Conservation (phyloP, 2,113 vertebrate species). For the Thinocorus orbignyianus region DNA sequence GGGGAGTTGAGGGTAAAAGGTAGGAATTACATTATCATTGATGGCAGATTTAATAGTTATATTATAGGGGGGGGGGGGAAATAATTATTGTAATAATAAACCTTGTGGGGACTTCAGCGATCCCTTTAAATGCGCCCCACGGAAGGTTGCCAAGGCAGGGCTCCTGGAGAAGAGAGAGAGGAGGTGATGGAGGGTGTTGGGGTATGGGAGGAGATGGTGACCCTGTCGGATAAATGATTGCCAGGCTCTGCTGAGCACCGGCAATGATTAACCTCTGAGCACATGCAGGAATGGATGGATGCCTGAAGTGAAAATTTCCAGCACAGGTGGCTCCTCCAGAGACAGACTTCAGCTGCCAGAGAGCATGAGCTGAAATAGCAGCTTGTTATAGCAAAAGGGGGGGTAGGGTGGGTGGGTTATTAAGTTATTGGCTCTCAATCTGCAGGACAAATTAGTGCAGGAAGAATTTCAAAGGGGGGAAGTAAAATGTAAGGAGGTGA, state of each 20-base stretch:
- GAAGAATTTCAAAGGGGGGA: background rate
- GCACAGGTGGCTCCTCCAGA: background rate
- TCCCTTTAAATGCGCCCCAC: background rate
- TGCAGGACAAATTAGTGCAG: background rate
- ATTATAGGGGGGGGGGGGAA: too few relatives aligned
- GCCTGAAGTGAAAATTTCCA: background rate
- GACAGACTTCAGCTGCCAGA: background rate
- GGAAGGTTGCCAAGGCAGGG: background rate
- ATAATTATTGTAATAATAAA: background rate
- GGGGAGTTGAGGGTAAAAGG: background rate
- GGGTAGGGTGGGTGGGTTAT: too few relatives aligned
- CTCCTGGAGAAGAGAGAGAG: background rate
- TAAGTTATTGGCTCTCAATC: background rate
- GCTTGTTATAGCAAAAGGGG: background rate
- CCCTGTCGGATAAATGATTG: background rate
- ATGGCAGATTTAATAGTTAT: background rate
- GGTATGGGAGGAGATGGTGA: background rate
- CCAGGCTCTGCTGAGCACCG: background rate
- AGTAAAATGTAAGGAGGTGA: background rate
- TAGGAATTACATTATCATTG: background rate
- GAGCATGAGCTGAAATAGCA: accelerated
- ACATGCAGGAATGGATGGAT: accelerated
- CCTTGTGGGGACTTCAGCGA: background rate
- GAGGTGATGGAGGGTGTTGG: background rate
- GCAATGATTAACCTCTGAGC: background rate